Evolutionary conservation across 2,888 invertebrate species (phyloP), one percentile per base, ranked within the genome.

Genomic region (Troides oblongomaculatus): DNA sequence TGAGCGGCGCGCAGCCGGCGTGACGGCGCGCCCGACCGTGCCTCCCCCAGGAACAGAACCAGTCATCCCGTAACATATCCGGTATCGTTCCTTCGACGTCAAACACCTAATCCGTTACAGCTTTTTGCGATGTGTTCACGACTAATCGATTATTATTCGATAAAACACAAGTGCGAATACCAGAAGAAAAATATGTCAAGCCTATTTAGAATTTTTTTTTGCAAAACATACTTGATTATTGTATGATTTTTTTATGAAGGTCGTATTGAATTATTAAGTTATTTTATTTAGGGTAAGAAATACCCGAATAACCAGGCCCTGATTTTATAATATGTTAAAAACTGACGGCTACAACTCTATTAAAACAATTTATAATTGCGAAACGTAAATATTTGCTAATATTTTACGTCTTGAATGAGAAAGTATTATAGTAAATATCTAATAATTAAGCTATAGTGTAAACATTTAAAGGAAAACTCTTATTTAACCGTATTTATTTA

Each of bases 1-100:
- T 78, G 78, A 72, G 75, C 72, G 78, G 71, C 74, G 76, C 68
- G 71, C 84, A 83, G 68, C 74, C 63, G 81, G 78, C 86, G 88
- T 88, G 82, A 78, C 89, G 84, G 74, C 74, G 80, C 87, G 82
- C 72, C 85, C 82, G 79, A 87, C 77, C 88, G 84, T 86, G 84
- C 79, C 81, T 77, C 83, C 84, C 82, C 79, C 81, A 81, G 86
- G 84, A 85, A 83, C 79, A 78, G 77, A 83, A 80, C 81, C 78
- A 78, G 76, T 80, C 81, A 60, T 66, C 81, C 78, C 72, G 63
- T 14, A 59, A 62, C 72, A 76, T 84, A 85, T 88, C 88, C 86
- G 88, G 87, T 87, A 75, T 78, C 79, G 77, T 76, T 71, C 68
- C 72, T 68, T 43, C 64, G 53, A 36, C 61, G 36, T 39, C 56